Evolutionary conservation across 1,140 invertebrate genomes (phyloP).

Genomic region (Argopecten irradians): DNA sequence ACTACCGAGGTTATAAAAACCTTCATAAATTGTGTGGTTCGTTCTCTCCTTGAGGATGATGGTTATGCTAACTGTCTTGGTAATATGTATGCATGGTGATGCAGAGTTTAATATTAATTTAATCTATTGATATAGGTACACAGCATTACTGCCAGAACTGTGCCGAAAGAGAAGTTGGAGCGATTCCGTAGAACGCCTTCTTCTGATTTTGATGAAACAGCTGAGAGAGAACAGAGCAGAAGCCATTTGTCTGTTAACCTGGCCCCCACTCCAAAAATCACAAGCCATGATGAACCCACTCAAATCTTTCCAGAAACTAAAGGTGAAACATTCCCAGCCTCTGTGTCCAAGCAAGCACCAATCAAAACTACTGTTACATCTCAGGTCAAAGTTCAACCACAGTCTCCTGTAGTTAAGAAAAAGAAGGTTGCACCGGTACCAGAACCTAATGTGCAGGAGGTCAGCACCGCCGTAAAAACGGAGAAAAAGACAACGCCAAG

Average conservation of each 20-base stretch:
- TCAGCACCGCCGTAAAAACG: neutral
- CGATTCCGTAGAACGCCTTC: constrained; percentile 49
- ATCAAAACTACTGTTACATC: constrained; percentile 31
- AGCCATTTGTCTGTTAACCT: constrained; percentile 43
- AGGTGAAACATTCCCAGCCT: constrained; percentile 39
- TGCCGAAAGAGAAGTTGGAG: constrained; percentile 64
- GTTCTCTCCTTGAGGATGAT: no score
- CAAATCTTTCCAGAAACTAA: constrained; percentile 41
- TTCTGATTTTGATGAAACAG: constrained; percentile 23
- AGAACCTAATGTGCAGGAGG: neutral
- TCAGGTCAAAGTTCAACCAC: constrained; percentile 42
- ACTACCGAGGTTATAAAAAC: no score
- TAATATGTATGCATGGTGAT: no score
- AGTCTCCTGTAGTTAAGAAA: neutral
- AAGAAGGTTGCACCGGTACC: constrained; percentile 30
- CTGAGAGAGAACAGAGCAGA: neutral
- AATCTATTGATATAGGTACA: constrained; percentile 64
- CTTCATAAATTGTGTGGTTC: no score
- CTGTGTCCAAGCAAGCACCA: neutral
- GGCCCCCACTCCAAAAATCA: constrained; percentile 27
- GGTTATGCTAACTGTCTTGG: no score
- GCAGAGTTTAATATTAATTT: no score
- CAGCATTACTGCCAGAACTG: constrained; percentile 68
- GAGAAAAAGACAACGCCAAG: constrained; percentile 45
- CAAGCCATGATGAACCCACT: constrained; percentile 29